Conservation (phyloP, 2,113 vertebrate genomes). For the Stegostoma tigrinum region DNA sequence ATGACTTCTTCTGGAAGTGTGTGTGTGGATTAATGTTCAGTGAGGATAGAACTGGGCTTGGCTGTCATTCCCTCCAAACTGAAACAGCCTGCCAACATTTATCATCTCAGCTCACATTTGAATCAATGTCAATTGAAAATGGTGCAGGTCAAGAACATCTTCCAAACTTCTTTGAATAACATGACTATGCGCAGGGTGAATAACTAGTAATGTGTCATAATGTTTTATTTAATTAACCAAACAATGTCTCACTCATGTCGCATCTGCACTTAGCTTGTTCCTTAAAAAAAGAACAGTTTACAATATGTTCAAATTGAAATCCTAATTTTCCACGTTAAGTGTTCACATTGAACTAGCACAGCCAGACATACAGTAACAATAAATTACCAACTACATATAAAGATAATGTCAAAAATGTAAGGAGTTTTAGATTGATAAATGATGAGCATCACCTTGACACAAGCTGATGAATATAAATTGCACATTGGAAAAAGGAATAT, state of each 20-base stretch:
- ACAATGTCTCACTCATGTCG: not conserved
- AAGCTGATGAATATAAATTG: not conserved
- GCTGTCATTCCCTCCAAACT: not conserved
- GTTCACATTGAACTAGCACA: not conserved
- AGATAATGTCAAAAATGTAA: not conserved
- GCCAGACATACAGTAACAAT: not conserved
- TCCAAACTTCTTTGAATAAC: not conserved
- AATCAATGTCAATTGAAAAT: not conserved
- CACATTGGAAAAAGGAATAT: not conserved
- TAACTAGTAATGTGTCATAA: not conserved
- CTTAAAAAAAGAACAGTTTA: not conserved
- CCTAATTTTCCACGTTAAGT: not conserved
- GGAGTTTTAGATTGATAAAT: not conserved
- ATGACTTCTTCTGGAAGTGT: not conserved
- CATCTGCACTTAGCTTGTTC: not conserved
- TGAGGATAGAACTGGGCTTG: conserved; percentile 8
- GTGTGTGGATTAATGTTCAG: not conserved
- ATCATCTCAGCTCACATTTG: not conserved
- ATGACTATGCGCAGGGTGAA: not conserved
- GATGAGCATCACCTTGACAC: too few relatives aligned
- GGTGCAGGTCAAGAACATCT: not conserved
- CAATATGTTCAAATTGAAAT: not conserved
- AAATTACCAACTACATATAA: not conserved
- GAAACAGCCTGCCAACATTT: not conserved
- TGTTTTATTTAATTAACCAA: not conserved